A percentile compares a stretch with the other conserved stretches of the same genome.
Evolutionary conservation across 2,797 vertebrate species (phyloP).

Genomic region (Antennarius maculatus): DNA sequence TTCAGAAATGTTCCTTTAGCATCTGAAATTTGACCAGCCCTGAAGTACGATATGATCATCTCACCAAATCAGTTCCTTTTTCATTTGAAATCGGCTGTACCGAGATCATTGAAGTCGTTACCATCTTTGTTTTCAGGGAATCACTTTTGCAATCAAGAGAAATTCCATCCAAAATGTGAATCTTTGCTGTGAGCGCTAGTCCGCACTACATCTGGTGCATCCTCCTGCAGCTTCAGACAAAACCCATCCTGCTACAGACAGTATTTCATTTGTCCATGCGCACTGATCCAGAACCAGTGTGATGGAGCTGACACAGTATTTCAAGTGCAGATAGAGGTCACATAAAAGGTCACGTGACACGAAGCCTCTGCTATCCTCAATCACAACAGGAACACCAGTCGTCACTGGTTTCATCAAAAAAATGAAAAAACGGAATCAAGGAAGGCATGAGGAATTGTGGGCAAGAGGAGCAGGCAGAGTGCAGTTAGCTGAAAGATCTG

Average conservation of each 20-base stretch:
- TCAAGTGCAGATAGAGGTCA: constrained; percentile 61
- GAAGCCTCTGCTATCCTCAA: constrained; percentile 38
- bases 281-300: constrained; percentile 35
- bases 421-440: constrained; percentile 53
- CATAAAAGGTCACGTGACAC: constrained; percentile 52
- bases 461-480: constrained; percentile 47
- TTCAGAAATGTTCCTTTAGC: constrained; percentile 9
- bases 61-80: constrained; percentile 2
- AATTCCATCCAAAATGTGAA: constrained; percentile 32
- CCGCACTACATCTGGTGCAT: background rate
- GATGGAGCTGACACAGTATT: constrained; percentile 22
- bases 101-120: constrained; percentile 16
- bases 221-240: constrained; percentile 9
- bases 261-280: constrained; percentile 15
- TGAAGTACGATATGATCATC: constrained; percentile 1
- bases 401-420: constrained; percentile 24
- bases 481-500: constrained; percentile 27
- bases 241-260: constrained; percentile 9
- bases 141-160: constrained; percentile 42
- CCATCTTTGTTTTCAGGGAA: constrained; percentile 18
- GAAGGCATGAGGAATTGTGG: constrained; percentile 57
- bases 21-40: constrained; percentile 23
- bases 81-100: constrained; percentile 11
- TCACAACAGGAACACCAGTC: background rate
- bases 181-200: constrained; percentile 27